Base-by-base conservation (phyloP, 2,888 invertebrate species). In the Proisotoma minuta region DNA sequence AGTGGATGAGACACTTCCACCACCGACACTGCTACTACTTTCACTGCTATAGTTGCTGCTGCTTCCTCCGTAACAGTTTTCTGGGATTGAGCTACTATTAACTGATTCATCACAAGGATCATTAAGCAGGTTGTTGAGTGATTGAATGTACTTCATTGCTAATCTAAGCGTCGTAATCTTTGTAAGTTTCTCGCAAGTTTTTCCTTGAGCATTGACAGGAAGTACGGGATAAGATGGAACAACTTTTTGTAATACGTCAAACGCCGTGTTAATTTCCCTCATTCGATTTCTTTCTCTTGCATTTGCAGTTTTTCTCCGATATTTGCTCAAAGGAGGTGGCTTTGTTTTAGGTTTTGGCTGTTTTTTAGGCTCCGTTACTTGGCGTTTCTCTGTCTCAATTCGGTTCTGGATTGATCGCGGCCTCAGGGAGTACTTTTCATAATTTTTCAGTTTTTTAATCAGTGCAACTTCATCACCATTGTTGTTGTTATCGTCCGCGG, bases 241-340 rank as follows among this genome's bases (percentile, higher is more conserved):
- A 24, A 87, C 88, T 18, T 84, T 82, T 24, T 91, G 82, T 8
- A 94, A 81, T 1, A 86, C 83, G 76, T 92, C 92, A 78, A 93
- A 94, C 1, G 92, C 93, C 64, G 85, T 83, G 79, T 94, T 94
- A 73, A 94, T 92, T 77, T 92, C 92, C 53, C 88, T 82, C 92
- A 93, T 93, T 60, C 93, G 83, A 70, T 86, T 87, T 29, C 93
- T 79, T 76, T 94, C 93, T 28, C 93, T 79, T 0, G 91, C 91
- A 79, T 93, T 94, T 15, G 93, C 93, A 0, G 91, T 91, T 81
- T 90, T 89, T 74, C 93, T 82, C 26, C 92, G 81, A 79, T 93
- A 93, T 78, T 92, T 93, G 81, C 91, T 91, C 73, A 93, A 82
- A 8, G 85, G 85, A 15, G 81, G 78, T 2, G 79, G 87, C 79